Evolutionary conservation across 2,888 invertebrate species (phyloP).

Genomic region (Asteroscopus sphinx): DNA sequence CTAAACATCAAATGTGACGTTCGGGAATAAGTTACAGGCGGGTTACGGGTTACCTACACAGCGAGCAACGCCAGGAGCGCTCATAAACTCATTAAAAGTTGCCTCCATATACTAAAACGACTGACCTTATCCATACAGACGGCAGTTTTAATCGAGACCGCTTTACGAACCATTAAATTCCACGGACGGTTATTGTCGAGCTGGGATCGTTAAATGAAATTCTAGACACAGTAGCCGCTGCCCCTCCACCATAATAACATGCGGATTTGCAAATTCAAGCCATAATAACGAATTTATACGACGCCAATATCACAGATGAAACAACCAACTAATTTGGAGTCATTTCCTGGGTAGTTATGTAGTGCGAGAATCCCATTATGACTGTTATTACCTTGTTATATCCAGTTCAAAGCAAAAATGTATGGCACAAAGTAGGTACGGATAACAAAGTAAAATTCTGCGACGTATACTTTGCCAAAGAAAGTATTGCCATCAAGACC

Average conservation of each 20-base stretch:
- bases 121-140: slow-evolving; percentile 81
- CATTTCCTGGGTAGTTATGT: slow-evolving; percentile 1
- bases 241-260: slow-evolving; percentile 59
- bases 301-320: slow-evolving; percentile 24
- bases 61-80: slow-evolving; percentile 65
- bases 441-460: slow-evolving; percentile 29
- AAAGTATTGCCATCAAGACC: slow-evolving; percentile 55
- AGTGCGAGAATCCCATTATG: slow-evolving; percentile 7
- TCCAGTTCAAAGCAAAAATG: slow-evolving; percentile 2
- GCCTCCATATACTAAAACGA: slow-evolving; percentile 80
- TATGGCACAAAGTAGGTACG: neutral
- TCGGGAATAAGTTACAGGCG: slow-evolving; percentile 66
- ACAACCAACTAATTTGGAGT: slow-evolving; percentile 14
- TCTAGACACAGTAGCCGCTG: slow-evolving; percentile 72
- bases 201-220: slow-evolving; percentile 84
- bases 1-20: slow-evolving; percentile 68
- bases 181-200: slow-evolving; percentile 83
- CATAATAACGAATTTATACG: slow-evolving; percentile 41
- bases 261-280: slow-evolving; percentile 65
- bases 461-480: slow-evolving; percentile 27
- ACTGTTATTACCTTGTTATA: neutral
- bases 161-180: slow-evolving; percentile 85
- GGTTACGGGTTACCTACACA: slow-evolving; percentile 61
- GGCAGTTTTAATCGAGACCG: slow-evolving; percentile 86
- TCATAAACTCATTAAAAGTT: slow-evolving; percentile 88